These are phyloP conservation scores for Megalops atlanticus DNA, from an alignment of 2,113 vertebrate species.

Conservation along the genomic window DNA sequence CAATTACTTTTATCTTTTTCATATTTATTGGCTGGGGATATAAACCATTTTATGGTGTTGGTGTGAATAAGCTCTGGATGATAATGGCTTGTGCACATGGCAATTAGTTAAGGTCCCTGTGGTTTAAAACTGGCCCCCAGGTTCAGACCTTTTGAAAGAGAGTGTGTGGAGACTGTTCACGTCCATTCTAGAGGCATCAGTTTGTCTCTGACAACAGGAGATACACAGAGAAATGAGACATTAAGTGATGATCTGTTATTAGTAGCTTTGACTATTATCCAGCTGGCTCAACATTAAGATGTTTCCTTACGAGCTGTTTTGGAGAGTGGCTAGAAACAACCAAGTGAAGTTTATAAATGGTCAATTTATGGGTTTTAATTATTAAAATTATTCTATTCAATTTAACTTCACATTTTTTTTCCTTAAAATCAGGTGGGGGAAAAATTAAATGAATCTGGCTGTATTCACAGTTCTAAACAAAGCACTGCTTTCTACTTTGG, in stretches of 20 bases:
- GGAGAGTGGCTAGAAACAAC: not conserved
- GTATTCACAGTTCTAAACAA: not conserved
- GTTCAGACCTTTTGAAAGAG: not conserved
- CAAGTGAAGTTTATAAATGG: too few relatives aligned
- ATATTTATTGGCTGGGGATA: not conserved
- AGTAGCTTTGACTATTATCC: conserved; percentile 32
- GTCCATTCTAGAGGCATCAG: not conserved
- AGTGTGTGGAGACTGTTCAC: not conserved
- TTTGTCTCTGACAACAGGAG: not conserved
- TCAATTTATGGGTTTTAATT: too few relatives aligned
- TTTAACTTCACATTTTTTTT: too few relatives aligned
- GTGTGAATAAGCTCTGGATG: not conserved
- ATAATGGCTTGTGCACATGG: conserved; percentile 2
- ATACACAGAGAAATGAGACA: not conserved
- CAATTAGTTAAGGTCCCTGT: conserved; percentile 7
- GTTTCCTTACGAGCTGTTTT: not conserved
- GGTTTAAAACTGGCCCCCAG: not conserved
- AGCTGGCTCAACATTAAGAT: conserved; percentile 15
- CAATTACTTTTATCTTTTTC: not conserved
- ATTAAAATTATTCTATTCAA: too few relatives aligned
- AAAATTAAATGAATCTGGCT: too few relatives aligned
- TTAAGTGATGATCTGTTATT: conserved; percentile 33
- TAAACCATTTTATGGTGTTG: conserved; percentile 4
- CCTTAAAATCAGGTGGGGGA: too few relatives aligned
- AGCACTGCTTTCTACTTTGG: not conserved